phyloP scores from a whole-genome alignment of 2,888 invertebrate species.

The Agonopterix subpropinquella region DNA sequence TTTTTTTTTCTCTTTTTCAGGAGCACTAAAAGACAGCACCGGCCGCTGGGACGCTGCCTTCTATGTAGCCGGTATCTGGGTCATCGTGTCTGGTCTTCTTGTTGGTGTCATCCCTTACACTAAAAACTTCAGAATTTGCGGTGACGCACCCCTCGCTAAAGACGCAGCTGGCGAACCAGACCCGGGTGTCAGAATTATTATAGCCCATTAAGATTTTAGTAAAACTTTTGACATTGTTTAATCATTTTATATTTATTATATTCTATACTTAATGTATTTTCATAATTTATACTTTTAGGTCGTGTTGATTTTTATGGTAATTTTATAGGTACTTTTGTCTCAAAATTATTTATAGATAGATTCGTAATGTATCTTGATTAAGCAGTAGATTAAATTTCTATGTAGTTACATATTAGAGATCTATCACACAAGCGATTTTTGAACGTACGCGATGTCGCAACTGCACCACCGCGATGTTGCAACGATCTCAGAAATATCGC shows the following conservation, averaged over 20 bases:
- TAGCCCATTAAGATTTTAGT: conserved; percentile 43
- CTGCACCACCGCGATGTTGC: too few relatives aligned
- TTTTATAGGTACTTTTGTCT: neutral
- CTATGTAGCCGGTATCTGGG: conserved; percentile 87
- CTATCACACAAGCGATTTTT: too few relatives aligned
- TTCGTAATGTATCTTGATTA: too few relatives aligned
- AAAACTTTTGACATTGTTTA: neutral
- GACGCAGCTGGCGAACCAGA: conserved; percentile 61
- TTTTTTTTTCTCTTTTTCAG: conserved; percentile 22
- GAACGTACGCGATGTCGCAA: too few relatives aligned
- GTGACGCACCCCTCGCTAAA: conserved; percentile 63
- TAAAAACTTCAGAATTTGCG: conserved; percentile 78
- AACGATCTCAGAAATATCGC: too few relatives aligned
- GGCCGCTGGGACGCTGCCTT: conserved; percentile 86
- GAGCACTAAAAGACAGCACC: conserved; percentile 76
- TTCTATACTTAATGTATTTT: too few relatives aligned
- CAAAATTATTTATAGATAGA: neutral
- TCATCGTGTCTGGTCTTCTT: conserved; percentile 84
- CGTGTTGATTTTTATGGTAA: conserved; percentile 7
- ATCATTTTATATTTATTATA: neutral
- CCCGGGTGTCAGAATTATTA: conserved; percentile 60
- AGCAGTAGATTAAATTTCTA: too few relatives aligned
- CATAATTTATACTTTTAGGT: neutral
- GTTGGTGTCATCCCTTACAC: conserved; percentile 80
- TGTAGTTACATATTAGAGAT: too few relatives aligned